phyloP scores from a whole-genome alignment of 1,140 invertebrate genomes.

The Drosophila suzukii region DNA sequence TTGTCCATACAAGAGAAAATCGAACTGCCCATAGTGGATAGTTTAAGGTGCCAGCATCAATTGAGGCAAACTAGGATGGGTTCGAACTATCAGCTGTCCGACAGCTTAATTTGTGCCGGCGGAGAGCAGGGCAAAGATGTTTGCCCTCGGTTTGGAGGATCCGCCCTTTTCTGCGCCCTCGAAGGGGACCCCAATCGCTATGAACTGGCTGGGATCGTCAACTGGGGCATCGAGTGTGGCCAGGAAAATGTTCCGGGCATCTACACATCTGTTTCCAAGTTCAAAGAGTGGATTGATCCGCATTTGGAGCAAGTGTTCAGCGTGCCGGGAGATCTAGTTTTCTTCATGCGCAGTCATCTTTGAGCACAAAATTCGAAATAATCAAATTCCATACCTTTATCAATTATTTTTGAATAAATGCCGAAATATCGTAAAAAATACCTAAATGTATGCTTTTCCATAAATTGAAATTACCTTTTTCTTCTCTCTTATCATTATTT shows the following conservation, averaged over 20 bases:
- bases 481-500: too few relatives aligned
- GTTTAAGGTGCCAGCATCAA: conserved; percentile 80
- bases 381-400: too few relatives aligned
- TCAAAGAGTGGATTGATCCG: not conserved
- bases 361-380: too few relatives aligned
- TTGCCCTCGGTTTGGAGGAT: not conserved
- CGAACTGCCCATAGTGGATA: conserved; percentile 85
- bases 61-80: conserved; percentile 54
- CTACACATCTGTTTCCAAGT: conserved; percentile 12
- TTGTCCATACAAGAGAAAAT: conserved; percentile 87
- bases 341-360: too few relatives aligned
- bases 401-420: too few relatives aligned
- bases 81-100: conserved; percentile 83
- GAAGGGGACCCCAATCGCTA: not conserved
- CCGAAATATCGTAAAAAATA: too few relatives aligned
- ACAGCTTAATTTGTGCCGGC: conserved; percentile 85
- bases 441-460: too few relatives aligned
- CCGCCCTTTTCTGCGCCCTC: conserved; percentile 5
- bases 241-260: not conserved
- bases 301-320: conserved; percentile 2
- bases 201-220: conserved; percentile 12
- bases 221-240: conserved; percentile 5
- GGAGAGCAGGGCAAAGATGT: conserved; percentile 86
- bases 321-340: not conserved
- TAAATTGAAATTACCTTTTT: too few relatives aligned